Evolutionary conservation across 2,113 vertebrate species (phyloP).

Genomic region (Sinocyclocheilus rhinocerous): DNA sequence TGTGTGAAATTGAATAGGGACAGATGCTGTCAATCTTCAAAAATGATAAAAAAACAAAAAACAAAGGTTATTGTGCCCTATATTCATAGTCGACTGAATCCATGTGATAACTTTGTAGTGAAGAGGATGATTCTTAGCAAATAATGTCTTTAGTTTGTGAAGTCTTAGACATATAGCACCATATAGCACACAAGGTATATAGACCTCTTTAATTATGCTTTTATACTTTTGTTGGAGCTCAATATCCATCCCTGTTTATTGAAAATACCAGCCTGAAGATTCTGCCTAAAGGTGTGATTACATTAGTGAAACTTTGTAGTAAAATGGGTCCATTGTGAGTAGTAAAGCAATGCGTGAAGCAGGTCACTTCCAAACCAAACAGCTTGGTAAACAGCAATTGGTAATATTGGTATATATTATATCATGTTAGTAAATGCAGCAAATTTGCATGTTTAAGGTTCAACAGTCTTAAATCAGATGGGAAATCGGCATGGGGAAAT

Average conservation of each 20-base stretch:
- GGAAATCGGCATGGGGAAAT: neutral
- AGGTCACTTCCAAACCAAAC: neutral
- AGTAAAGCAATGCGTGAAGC: neutral
- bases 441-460: neutral
- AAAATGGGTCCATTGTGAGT: neutral
- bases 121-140: neutral
- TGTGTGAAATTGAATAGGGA: neutral
- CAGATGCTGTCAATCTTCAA: neutral
- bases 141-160: neutral
- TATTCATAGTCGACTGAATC: neutral
- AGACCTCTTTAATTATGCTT: neutral
- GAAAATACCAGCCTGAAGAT: neutral
- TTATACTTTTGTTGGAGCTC: neutral
- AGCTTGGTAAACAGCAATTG: neutral
- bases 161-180: neutral
- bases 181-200: neutral
- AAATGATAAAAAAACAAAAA: neutral
- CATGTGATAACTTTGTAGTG: neutral
- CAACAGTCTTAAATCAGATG: neutral
- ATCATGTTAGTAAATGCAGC: neutral
- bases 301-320: neutral
- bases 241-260: neutral
- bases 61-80: neutral
- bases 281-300: neutral
- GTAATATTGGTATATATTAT: neutral